Evolutionary conservation across 2,113 vertebrate genomes (phyloP), one percentile per base, ranked within the genome.

Genomic region (Ciconia boyciana): DNA sequence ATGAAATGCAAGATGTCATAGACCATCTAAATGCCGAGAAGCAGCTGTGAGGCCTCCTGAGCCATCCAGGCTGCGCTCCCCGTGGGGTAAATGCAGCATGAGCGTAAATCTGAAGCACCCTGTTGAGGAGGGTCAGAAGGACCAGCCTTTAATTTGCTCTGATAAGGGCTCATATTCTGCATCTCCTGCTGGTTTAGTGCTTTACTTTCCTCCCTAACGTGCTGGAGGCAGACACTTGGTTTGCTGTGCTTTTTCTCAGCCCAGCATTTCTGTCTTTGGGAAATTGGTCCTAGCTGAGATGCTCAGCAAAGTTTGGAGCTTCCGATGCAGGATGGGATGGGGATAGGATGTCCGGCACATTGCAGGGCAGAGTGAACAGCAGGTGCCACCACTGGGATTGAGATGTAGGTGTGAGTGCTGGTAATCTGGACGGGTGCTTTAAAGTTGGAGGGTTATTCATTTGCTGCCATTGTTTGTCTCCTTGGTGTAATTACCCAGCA

Each of bases 101-200:
- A 58, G 19, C 13, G 28, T 46, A 60, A 87, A 43, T 24, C 22
- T 68, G 20, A 58, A 83, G 46, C 39, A 32, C 9, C 39, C 6
- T 66, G 83, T 43, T 24, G 55, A 58, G 54, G n/a, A 66, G 10
- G 19, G 52, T 76, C 57, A 57, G 32, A 69, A 87, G 49, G 41
- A 87, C 65, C 57, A 57, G 16, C 8, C 36, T 68, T 58, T 26
- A 39, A 25, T 54, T 66, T 78, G 32, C 31, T 91, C 6, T 44
- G 43, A 0, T 0, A 34, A 44, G 11, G 26, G 48, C 44, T 78
- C 1, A 0, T 64, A 17, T 72, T 57, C 52, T 71, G 48, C 2
- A 32, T 58, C 58, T 81, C 43, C 43, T 84, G 52, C 61, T 89
- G 57, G 41, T 71, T 85, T 64, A 52, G 29, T 55, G 72, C 55